phyloP scores from a whole-genome alignment of 64 coral and sea anemone genomes.

The Porites lutea region DNA sequence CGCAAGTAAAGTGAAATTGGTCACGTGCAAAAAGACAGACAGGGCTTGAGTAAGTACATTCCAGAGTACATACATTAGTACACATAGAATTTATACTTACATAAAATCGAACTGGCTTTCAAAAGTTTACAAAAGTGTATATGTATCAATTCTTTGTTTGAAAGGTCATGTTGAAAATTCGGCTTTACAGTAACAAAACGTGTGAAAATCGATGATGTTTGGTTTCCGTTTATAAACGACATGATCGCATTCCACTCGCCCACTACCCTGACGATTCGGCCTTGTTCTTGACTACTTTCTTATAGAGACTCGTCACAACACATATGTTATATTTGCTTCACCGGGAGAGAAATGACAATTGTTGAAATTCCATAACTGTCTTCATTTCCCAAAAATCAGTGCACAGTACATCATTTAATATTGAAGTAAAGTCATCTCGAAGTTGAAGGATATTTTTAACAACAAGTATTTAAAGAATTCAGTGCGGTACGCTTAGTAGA shows the following conservation, averaged over 20 bases:
- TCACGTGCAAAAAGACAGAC: not conserved
- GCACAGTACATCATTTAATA: too few relatives aligned
- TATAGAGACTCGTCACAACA: not conserved
- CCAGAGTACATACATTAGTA: too few relatives aligned
- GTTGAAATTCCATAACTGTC: not conserved
- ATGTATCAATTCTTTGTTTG: too few relatives aligned
- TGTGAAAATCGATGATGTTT: not conserved
- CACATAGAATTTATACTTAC: too few relatives aligned
- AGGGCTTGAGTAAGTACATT: too few relatives aligned
- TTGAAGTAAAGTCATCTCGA: too few relatives aligned
- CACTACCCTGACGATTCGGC: not conserved
- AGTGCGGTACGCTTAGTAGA: too few relatives aligned
- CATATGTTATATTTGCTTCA: not conserved
- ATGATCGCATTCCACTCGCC: not conserved
- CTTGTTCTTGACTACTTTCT: not conserved
- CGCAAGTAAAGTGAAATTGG: not conserved
- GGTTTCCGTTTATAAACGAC: not conserved
- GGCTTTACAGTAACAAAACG: not conserved
- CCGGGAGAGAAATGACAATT: not conserved
- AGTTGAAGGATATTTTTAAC: too few relatives aligned
- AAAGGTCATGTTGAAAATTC: not conserved
- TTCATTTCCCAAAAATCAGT: too few relatives aligned
- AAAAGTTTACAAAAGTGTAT: too few relatives aligned
- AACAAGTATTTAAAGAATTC: too few relatives aligned
- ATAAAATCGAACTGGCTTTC: too few relatives aligned